phyloP scores from a whole-genome alignment of 30 jellyfish, hydroid and myxozoan genomes.

The Aurelia sp. region DNA sequence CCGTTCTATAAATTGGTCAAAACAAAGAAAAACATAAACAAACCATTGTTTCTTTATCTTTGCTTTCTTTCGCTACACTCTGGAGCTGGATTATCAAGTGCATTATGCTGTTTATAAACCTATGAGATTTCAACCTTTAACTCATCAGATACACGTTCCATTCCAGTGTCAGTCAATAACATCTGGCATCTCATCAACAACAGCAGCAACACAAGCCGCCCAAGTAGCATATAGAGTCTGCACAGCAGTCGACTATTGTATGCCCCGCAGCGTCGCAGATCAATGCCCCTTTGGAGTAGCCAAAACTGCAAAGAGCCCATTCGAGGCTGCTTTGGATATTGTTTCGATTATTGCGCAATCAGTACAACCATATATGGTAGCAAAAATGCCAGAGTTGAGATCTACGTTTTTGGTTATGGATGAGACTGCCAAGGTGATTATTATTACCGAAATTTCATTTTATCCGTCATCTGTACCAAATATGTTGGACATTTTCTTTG shows the following conservation, averaged over 20 bases:
- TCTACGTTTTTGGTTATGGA: conserved; percentile 20
- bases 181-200: neutral
- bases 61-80: too few species aligned
- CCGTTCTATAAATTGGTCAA: too few species aligned
- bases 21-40: too few species aligned
- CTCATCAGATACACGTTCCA: neutral
- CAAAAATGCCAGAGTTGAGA: conserved; percentile 12
- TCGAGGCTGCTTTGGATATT: conserved; percentile 10
- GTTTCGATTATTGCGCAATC: conserved; percentile 2
- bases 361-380: neutral
- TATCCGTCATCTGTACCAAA: neutral
- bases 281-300: conserved; percentile 9
- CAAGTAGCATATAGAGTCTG: neutral
- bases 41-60: too few species aligned
- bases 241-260: conserved; percentile 11
- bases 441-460: neutral
- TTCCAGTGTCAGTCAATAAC: neutral
- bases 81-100: too few species aligned
- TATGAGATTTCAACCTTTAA: too few species aligned
- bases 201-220: conserved; percentile 3
- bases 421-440: conserved; percentile 18
- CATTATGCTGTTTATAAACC: too few species aligned
- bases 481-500: too few species aligned
- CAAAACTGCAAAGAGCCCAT: neutral
- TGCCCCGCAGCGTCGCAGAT: neutral